Evolutionary conservation across 2,797 vertebrate genomes (phyloP).

Genomic region (Lophotriccus pileatus): DNA sequence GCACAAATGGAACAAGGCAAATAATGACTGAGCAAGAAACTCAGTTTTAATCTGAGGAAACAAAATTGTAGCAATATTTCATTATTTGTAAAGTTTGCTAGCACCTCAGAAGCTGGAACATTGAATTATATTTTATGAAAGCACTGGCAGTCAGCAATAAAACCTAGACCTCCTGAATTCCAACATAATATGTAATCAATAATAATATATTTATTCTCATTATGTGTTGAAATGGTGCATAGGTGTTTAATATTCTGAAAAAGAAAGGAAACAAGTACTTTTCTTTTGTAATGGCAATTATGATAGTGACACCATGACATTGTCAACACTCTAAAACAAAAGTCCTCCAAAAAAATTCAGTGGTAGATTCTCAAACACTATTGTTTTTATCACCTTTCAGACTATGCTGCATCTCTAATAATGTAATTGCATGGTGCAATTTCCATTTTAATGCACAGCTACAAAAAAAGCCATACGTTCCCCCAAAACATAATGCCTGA

Average conservation of each 20-base stretch:
- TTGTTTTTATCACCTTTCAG: neutral
- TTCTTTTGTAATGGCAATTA: neutral
- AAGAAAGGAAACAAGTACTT: neutral
- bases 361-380: neutral
- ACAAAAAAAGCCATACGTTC: neutral
- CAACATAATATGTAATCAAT: neutral
- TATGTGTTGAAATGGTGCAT: neutral
- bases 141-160: neutral
- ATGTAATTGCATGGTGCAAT: accelerated
- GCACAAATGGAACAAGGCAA: neutral
- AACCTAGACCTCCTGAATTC: neutral
- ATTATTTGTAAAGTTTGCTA: neutral
- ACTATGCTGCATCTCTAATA: neutral
- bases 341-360: neutral
- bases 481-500: neutral
- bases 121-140: neutral
- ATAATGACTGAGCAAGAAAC: neutral
- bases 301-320: neutral
- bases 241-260: neutral
- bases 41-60: neutral
- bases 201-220: neutral
- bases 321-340: neutral
- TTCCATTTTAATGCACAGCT: neutral
- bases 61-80: neutral
- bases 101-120: neutral